Evolutionary conservation across 2,888 invertebrate genomes (phyloP).

Genomic region (Candidula unifasciata): DNA sequence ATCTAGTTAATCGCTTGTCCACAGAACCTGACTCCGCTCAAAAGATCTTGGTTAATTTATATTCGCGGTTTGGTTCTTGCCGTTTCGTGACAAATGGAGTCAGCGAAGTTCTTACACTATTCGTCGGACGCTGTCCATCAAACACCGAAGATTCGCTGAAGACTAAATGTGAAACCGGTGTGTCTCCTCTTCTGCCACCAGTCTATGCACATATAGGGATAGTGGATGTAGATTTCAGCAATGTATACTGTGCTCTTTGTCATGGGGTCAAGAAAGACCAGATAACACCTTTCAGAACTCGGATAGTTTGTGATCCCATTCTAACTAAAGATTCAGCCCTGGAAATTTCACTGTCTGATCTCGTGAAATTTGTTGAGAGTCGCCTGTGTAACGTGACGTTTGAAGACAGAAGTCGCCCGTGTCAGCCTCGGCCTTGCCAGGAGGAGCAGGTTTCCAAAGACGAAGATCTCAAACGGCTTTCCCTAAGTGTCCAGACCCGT

Average conservation of each 20-base stretch:
- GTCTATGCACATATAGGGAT: not conserved
- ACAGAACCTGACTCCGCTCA: not conserved
- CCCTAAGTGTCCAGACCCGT: not conserved
- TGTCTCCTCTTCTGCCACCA: not conserved
- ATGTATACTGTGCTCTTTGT: not conserved
- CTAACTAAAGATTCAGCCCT: not conserved
- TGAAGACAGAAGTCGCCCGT: not conserved
- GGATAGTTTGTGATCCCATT: not conserved
- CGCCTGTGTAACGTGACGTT: not conserved
- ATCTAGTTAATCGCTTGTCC: not conserved
- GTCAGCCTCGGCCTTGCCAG: not conserved
- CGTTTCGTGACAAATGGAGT: not conserved
- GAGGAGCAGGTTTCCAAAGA: too few species aligned
- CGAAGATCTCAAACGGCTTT: not conserved
- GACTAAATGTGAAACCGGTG: not conserved
- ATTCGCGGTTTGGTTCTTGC: not conserved
- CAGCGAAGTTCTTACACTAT: not conserved
- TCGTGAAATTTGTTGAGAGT: not conserved
- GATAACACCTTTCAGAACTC: not conserved
- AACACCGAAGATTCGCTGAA: not conserved
- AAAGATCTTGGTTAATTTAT: not conserved
- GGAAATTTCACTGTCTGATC: not conserved
- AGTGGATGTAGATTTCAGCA: not conserved
- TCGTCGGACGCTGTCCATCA: conserved; percentile 14
- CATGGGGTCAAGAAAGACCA: not conserved